Evolutionary conservation across 2,888 invertebrate species (phyloP).

Genomic region (Cybosia mesomella): DNA sequence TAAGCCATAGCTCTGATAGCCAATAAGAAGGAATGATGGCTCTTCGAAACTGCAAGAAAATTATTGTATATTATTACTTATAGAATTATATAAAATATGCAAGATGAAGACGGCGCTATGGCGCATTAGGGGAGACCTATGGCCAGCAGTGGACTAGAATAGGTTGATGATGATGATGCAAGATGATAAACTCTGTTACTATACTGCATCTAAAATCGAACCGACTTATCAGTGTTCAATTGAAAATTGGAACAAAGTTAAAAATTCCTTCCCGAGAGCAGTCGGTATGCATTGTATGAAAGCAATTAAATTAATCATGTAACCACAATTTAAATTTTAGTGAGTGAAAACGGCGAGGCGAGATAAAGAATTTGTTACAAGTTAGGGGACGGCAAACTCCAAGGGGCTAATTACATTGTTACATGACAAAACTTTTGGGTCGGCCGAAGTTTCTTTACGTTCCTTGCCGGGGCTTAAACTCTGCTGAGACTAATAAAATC

Average conservation of each 20-base stretch:
- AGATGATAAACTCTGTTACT: neutral
- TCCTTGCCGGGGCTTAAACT: slow-evolving; percentile 71
- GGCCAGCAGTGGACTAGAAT: too few relatives aligned
- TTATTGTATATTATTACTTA: too few relatives aligned
- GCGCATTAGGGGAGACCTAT: too few relatives aligned
- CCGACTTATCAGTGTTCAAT: neutral
- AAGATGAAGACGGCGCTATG: too few relatives aligned
- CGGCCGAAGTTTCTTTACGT: slow-evolving; percentile 79
- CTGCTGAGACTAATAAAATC: slow-evolving; percentile 75
- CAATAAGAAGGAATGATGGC: too few relatives aligned
- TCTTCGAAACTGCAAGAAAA: too few relatives aligned
- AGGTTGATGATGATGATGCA: too few relatives aligned
- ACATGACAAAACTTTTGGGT: slow-evolving; percentile 84
- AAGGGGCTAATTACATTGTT: slow-evolving; percentile 84
- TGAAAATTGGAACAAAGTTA: slow-evolving; percentile 3
- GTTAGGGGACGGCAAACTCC: slow-evolving; percentile 72
- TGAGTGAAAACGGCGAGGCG: slow-evolving; percentile 74
- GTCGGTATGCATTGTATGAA: slow-evolving; percentile 29
- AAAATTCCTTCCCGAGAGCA: neutral
- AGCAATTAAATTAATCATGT: slow-evolving; percentile 47
- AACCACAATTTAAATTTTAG: slow-evolving; percentile 70
- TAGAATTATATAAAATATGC: too few relatives aligned
- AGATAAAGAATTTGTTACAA: slow-evolving; percentile 81
- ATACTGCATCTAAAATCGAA: slow-evolving; percentile 1
- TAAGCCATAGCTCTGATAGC: too few relatives aligned